A percentile compares a stretch with the other conserved stretches of the same genome.
These are phyloP conservation scores for Adoxophyes honmai DNA, from an alignment of 1,140 invertebrate genomes.

Conservation along the genomic window DNA sequence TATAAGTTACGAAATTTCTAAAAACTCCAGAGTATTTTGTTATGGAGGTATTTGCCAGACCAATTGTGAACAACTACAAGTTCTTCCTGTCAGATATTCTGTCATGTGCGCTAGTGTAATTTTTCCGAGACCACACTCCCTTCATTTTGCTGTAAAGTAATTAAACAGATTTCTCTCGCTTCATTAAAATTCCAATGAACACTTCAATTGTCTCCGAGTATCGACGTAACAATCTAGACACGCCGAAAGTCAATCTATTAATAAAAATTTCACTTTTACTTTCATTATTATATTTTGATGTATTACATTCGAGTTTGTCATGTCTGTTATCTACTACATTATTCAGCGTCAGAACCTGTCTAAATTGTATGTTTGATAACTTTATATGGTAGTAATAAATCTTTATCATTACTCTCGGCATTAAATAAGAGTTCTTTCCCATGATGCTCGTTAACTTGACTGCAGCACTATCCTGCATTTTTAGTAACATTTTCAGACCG, in stretches of 20 bases:
- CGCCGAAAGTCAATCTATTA: not conserved
- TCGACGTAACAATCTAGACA: not conserved
- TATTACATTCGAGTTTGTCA: not conserved
- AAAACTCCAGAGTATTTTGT: no score
- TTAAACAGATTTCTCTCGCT: conserved; percentile 19
- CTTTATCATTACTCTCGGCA: not conserved
- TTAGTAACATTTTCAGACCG: not conserved
- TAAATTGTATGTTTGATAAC: not conserved
- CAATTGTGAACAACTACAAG: no score
- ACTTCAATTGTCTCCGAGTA: conserved; percentile 24
- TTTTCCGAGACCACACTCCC: no score
- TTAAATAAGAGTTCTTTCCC: not conserved
- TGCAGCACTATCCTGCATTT: conserved; percentile 9
- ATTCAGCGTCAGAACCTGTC: no score
- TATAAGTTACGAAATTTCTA: not conserved
- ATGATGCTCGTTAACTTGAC: not conserved
- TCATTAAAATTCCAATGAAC: conserved; percentile 39
- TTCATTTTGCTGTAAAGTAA: conserved; percentile 1
- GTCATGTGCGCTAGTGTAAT: no score
- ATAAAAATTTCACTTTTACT: conserved; percentile 11
- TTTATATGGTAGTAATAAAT: conserved; percentile 6
- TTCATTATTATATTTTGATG: not conserved
- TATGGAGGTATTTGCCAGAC: no score
- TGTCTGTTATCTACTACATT: not conserved
- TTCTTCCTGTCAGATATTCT: no score